A percentile compares a stretch with the other conserved stretches of the same genome.
Evolutionary conservation across 1,140 invertebrate species (phyloP).

Genomic region (Ostrea denselamellosa): DNA sequence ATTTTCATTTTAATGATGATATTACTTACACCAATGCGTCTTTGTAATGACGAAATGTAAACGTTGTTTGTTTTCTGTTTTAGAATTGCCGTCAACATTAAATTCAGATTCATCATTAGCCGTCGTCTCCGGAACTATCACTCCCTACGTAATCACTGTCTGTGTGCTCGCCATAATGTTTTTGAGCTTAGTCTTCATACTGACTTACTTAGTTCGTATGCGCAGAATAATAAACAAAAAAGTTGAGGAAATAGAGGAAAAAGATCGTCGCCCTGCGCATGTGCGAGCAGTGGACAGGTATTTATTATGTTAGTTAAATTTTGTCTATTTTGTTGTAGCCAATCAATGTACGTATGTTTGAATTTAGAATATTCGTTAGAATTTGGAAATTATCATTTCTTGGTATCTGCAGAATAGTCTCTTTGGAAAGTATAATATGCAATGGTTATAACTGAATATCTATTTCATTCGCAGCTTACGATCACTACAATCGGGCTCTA

Average conservation of each 20-base stretch:
- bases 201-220: slow-evolving; percentile 40
- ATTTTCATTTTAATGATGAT: no score
- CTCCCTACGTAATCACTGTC: slow-evolving; percentile 15
- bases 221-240: slow-evolving; percentile 22
- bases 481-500: not conserved
- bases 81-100: not conserved
- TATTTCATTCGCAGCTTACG: not conserved
- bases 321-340: no score
- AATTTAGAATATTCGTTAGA: no score
- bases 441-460: no score
- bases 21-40: no score
- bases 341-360: no score
- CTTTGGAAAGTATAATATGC: no score
- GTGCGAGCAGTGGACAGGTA: slow-evolving; percentile 22
- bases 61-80: not conserved
- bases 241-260: slow-evolving; percentile 8
- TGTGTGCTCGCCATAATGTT: slow-evolving; percentile 38
- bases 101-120: not conserved
- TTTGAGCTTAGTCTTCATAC: not conserved
- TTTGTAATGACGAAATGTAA: not conserved
- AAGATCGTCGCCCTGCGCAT: slow-evolving; percentile 31
- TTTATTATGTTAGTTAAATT: not conserved
- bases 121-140: not conserved
- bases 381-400: no score
- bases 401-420: no score